phyloP scores from a whole-genome alignment of 2,888 invertebrate species.

The Cetonia aurata region DNA sequence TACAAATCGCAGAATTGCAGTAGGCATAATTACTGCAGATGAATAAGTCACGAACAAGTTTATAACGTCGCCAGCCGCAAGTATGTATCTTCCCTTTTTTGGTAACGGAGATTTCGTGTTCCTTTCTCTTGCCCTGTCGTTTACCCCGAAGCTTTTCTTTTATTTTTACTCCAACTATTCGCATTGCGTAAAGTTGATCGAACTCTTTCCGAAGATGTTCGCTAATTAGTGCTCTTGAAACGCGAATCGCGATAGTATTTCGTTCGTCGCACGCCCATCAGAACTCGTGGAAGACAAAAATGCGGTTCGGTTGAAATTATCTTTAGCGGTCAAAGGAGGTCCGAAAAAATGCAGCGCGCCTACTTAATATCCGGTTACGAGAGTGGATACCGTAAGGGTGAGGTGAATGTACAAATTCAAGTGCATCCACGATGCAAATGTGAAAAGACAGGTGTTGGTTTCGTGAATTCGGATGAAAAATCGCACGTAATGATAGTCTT shows the following conservation, averaged over 20 bases:
- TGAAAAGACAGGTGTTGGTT: neutral
- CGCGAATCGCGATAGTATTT: conserved; percentile 4
- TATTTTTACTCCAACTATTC: neutral
- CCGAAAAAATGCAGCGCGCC: too few relatives aligned
- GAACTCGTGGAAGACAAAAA: neutral
- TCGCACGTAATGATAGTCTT: too few relatives aligned
- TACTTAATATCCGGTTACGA: conserved; percentile 10
- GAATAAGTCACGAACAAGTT: too few relatives aligned
- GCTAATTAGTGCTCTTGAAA: conserved; percentile 7
- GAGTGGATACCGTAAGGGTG: conserved; percentile 23
- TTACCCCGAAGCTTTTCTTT: conserved; percentile 9
- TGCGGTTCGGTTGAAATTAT: conserved; percentile 17
- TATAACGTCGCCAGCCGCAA: too few relatives aligned
- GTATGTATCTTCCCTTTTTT: neutral
- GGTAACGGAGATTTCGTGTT: conserved; percentile 1
- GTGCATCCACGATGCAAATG: neutral
- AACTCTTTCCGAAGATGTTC: conserved; percentile 16
- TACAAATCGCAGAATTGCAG: neutral
- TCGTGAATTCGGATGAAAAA: neutral
- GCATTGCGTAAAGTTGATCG: conserved; percentile 15
- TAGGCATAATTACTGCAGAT: too few relatives aligned
- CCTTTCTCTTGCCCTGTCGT: conserved; percentile 13
- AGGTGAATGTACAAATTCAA: conserved; percentile 16
- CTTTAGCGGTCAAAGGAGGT: neutral
- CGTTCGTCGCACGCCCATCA: neutral